Conservation (phyloP, 2,113 vertebrate genomes). For the Baryphthengus martii region DNA sequence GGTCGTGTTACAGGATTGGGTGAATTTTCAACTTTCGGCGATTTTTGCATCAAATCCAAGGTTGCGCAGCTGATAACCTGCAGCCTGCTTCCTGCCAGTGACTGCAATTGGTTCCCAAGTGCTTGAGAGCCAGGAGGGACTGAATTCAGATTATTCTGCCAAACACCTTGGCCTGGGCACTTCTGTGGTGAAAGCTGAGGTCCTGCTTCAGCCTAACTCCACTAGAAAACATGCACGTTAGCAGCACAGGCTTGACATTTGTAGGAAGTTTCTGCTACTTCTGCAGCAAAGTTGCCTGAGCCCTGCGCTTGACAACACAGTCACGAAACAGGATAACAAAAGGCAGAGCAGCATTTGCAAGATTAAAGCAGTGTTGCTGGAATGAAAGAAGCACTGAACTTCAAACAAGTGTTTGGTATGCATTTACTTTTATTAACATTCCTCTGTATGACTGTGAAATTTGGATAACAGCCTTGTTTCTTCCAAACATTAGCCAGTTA, state of each 20-base stretch:
- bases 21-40: background rate
- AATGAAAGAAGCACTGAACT: conserved; percentile 30
- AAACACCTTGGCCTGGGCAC: background rate
- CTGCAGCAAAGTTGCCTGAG: background rate
- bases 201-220: background rate
- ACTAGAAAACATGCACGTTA: rapidly evolving
- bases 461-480: conserved; percentile 28
- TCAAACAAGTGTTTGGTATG: conserved; percentile 59
- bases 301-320: background rate
- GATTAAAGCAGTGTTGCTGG: conserved; percentile 54
- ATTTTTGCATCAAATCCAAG: background rate
- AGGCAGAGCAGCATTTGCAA: conserved; percentile 45
- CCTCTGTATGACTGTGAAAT: conserved; percentile 12
- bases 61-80: rapidly evolving
- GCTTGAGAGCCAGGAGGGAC: background rate
- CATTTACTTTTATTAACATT: conserved; percentile 61
- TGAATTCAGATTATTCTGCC: background rate
- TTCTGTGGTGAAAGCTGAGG: background rate
- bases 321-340: conserved; percentile 15
- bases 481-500: background rate
- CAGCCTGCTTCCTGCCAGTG: background rate
- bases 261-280: background rate
- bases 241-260: background rate
- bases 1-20: rapidly evolving
- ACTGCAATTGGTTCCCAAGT: background rate